A percentile compares a stretch with the other conserved stretches of the same genome.
These are phyloP conservation scores for Paracyclopina nana DNA, from an alignment of 1,140 invertebrate genomes.

Conservation along the genomic window DNA sequence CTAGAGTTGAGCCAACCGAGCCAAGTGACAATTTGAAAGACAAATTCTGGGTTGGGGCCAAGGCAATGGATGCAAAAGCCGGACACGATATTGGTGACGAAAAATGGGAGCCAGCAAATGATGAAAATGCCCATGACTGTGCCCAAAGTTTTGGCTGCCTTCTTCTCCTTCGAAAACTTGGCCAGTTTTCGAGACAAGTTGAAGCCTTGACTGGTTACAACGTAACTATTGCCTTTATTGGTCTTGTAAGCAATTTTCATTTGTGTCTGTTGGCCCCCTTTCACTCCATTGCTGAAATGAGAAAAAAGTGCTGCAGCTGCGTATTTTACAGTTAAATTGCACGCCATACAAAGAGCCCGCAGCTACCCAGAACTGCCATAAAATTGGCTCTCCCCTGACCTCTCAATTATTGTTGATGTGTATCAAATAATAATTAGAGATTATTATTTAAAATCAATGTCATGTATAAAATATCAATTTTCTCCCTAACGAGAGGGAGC, in stretches of 20 bases:
- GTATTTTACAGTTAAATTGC: no score
- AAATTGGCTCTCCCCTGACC: no score
- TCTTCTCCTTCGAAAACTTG: slow-evolving; percentile 40
- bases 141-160: slow-evolving; percentile 36
- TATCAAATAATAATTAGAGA: no score
- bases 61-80: slow-evolving; percentile 74
- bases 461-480: no score
- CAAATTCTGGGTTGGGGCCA: slow-evolving; percentile 62
- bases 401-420: no score
- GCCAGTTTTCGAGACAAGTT: slow-evolving; percentile 69
- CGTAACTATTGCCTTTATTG: no score
- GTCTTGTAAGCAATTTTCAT: slow-evolving; percentile 32
- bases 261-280: slow-evolving; percentile 27
- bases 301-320: no score
- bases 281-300: background rate
- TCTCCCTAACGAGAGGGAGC: no score
- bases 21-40: slow-evolving; percentile 88
- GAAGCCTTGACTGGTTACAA: slow-evolving; percentile 32
- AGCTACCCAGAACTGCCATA: no score
- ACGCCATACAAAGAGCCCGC: no score
- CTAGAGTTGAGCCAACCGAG: slow-evolving; percentile 96
- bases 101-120: slow-evolving; percentile 93
- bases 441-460: no score
- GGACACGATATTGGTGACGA: slow-evolving; percentile 79
- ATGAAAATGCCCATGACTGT: slow-evolving; percentile 83